Evolutionary conservation across 2,797 vertebrate genomes (phyloP), one percentile per base, ranked within the genome.

Genomic region (Oryzias sinensis): DNA sequence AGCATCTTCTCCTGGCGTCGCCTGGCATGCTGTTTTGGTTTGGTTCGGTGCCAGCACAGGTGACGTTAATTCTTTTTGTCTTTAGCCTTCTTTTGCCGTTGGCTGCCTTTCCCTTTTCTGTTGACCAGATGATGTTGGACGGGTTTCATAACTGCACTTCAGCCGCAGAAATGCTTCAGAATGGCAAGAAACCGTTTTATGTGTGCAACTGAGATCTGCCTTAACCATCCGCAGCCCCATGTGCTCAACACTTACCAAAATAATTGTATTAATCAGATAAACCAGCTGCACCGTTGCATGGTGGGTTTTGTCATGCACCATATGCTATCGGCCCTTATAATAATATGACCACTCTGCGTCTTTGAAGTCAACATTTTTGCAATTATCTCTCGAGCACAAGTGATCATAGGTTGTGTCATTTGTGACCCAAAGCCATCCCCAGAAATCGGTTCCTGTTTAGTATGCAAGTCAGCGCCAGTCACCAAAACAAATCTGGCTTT

Each of bases 21-120:
- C 82, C 80, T 70, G 66, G 79, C 80, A 62, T 62, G 62, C 67
- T 74, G 70, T 68, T 77, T 76, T 54, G 72, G 70, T 85, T 81
- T 64, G 82, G 80, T 85, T 84, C 80, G 69, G 53, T 72, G 80
- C 81, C 74, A 79, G 74, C 43, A 18, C 82, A 90, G 88, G 83
- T 88, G 84, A 88, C 49, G 77, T 11, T 88, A 84, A 90, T 90
- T 61, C 45, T 53, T 83, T 85, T 78, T 85, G 84, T 86, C 82
- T 80, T 65, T 54, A 67, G 62, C 67, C 81, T 84, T 82, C 77
- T 85, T 85, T 83, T 79, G 84, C 87, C 83, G 56, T 68, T n/a
- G 80, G 88, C 83, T 56, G 65, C 79, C 73, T 65, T 84, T 85
- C 14, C 51, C 59, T 75, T 77, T 69, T 56, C 68, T 59, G 14